Evolutionary conservation across 2,113 vertebrate species (phyloP).

Genomic region (Lontra canadensis): DNA sequence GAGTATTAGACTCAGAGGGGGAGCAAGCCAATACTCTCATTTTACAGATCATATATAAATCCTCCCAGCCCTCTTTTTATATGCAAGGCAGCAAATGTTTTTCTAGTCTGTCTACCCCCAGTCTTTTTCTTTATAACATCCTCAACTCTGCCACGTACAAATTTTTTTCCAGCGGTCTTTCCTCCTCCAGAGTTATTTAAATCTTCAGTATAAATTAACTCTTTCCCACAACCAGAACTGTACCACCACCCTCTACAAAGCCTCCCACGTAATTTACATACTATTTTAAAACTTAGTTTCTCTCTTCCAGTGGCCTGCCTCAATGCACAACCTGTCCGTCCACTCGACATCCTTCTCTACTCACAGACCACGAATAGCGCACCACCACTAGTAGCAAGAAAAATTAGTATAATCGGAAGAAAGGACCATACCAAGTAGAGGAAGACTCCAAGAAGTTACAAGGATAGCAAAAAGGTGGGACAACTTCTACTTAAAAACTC

Average conservation of each 20-base stretch:
- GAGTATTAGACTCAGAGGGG: not conserved
- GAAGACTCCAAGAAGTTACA: not conserved
- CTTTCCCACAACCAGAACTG: not conserved
- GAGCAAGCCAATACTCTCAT: not conserved
- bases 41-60: slow-evolving; percentile 48
- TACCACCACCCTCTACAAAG: not conserved
- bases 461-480: not conserved
- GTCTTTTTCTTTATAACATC: not conserved
- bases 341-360: not conserved
- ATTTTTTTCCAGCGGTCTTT: not conserved
- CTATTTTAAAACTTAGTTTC: not conserved
- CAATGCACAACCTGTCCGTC: not conserved
- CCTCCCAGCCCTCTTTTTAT: not conserved
- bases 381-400: not conserved
- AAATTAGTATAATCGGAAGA: not conserved
- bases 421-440: not conserved
- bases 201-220: slow-evolving; percentile 31
- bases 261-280: not conserved
- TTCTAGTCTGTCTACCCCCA: not conserved
- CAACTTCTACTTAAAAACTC: not conserved
- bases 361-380: not conserved
- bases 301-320: not conserved
- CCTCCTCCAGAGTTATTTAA: slow-evolving; percentile 30
- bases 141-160: not conserved
- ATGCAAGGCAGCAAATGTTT: not conserved